Percentiles rank a stretch among this genome's conserved stretches.
Evolutionary conservation across 2,797 vertebrate species (phyloP).

Genomic region (Melanotaenia nigrans): DNA sequence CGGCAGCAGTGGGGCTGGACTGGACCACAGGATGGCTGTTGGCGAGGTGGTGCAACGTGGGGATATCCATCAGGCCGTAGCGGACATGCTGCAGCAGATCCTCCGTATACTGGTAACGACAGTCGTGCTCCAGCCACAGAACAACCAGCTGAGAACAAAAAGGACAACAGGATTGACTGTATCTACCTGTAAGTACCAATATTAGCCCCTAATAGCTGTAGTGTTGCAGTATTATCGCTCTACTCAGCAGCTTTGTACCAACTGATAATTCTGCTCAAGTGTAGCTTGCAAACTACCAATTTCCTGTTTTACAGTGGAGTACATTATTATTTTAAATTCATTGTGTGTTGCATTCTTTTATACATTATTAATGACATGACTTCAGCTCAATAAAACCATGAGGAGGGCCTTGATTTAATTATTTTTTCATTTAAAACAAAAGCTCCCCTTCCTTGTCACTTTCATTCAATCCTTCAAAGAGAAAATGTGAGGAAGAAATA

Average conservation of each 20-base stretch:
- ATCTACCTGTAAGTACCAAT: not conserved
- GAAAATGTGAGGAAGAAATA: not conserved
- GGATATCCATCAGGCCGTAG: slow-evolving; percentile 94
- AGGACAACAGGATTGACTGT: not conserved
- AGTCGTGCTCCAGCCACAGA: slow-evolving; percentile 94
- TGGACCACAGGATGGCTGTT: slow-evolving; percentile 88
- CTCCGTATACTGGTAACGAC: slow-evolving; percentile 91
- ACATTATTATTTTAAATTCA: not conserved
- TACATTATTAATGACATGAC: slow-evolving; percentile 11
- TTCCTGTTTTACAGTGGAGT: not conserved
- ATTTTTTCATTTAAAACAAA: not conserved
- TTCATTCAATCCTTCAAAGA: slow-evolving; percentile 11
- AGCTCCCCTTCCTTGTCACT: not conserved
- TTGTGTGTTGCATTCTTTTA: not conserved
- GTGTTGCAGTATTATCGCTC: no score
- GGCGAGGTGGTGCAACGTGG: slow-evolving; percentile 88
- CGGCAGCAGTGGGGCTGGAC: slow-evolving; percentile 86
- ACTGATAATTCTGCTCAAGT: not conserved
- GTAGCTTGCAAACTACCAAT: not conserved
- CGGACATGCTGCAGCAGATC: slow-evolving; percentile 93
- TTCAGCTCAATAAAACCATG: not conserved
- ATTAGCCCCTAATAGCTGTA: no score
- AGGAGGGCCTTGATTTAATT: not conserved
- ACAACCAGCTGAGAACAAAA: slow-evolving; percentile 86
- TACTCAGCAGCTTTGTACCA: not conserved